Conservation (phyloP, 2,113 vertebrate species). For the Uropsilus gracilis region DNA sequence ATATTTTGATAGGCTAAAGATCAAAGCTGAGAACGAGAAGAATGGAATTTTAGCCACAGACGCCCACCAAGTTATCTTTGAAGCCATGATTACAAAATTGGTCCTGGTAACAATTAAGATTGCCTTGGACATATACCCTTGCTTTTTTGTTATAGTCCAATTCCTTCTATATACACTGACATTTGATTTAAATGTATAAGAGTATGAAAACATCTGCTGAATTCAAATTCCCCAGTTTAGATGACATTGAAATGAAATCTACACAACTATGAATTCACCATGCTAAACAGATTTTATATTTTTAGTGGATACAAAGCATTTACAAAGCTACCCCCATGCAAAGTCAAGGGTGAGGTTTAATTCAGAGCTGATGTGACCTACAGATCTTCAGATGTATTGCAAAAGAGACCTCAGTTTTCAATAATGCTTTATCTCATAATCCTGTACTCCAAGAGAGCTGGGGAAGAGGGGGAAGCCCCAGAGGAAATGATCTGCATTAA, state of each 20-base stretch:
- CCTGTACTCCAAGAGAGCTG: background rate
- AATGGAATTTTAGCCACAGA: background rate
- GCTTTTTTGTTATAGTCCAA: background rate
- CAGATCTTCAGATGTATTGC: background rate
- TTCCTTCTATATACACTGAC: background rate
- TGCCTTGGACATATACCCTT: background rate
- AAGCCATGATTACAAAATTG: constrained; percentile 18
- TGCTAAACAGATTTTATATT: constrained; percentile 35
- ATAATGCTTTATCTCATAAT: background rate
- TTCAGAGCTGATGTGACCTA: background rate
- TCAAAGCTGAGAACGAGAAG: background rate
- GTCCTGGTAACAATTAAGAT: background rate
- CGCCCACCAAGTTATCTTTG: background rate
- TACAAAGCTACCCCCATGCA: constrained; percentile 32
- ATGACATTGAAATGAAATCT: constrained; percentile 53
- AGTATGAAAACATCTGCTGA: constrained; percentile 62
- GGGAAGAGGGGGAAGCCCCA: background rate
- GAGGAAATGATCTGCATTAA: background rate
- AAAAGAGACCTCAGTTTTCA: constrained; percentile 25
- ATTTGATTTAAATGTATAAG: constrained; percentile 44
- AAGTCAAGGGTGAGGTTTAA: constrained; percentile 12
- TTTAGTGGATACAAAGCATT: constrained; percentile 61
- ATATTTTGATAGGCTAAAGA: background rate
- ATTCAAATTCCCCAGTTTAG: constrained; percentile 57
- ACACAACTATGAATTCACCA: constrained; percentile 46